A percentile compares a stretch with the other conserved stretches of the same genome.
Conservation (phyloP, 2,113 vertebrate species). For the Eira barbara region DNA sequence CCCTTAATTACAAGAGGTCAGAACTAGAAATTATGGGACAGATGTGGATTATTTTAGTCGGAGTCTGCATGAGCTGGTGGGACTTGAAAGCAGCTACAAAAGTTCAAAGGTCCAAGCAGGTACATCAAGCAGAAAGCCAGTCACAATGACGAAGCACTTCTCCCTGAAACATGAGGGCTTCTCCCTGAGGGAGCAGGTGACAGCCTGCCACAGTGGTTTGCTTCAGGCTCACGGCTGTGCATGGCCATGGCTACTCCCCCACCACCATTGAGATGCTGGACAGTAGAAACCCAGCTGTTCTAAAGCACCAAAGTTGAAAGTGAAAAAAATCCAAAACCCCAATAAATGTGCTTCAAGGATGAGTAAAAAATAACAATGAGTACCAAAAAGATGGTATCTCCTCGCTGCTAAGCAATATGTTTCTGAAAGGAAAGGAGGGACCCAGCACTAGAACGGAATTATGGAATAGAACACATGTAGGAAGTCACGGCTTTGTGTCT, state of each 20-base stretch:
- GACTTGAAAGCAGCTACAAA: background rate
- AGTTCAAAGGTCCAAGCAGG: background rate
- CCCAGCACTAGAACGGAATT: background rate
- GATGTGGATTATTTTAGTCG: background rate
- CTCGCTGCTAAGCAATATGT: background rate
- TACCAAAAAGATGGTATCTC: background rate
- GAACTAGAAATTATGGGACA: background rate
- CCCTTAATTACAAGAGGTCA: background rate
- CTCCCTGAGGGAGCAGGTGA: background rate
- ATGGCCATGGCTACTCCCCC: background rate
- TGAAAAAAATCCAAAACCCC: background rate
- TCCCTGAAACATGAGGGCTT: background rate
- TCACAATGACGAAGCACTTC: background rate
- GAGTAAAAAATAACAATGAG: background rate
- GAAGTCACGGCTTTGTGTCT: background rate
- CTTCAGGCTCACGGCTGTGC: background rate
- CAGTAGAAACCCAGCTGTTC: background rate
- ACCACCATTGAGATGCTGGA: background rate
- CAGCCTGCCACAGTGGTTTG: background rate
- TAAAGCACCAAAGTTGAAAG: background rate
- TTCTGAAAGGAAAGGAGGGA: background rate
- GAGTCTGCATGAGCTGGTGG: background rate
- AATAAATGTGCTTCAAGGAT: background rate
- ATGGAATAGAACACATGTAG: background rate
- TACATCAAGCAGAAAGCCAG: background rate